A percentile compares a stretch with the other conserved stretches of the same genome.
Conservation (phyloP, 2,797 vertebrate species). For the Morelia viridis region DNA sequence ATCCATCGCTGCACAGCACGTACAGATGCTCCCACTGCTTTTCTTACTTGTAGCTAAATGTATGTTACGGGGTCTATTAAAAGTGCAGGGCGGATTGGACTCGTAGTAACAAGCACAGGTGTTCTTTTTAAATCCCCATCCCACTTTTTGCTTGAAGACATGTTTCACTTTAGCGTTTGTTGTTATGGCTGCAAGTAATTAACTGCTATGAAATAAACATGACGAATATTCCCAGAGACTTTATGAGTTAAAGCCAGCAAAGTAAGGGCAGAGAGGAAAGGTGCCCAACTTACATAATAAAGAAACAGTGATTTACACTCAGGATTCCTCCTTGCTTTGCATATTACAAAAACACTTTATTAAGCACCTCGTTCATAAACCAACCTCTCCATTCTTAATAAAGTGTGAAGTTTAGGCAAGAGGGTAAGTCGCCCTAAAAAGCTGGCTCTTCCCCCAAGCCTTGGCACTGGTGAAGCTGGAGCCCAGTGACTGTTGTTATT, state of each 20-base stretch:
- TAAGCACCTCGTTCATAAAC: neutral
- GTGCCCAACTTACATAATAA: constrained; percentile 44
- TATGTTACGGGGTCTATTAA: constrained; percentile 62
- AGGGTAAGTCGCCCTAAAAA: neutral
- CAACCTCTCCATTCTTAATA: neutral
- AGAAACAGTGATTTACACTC: constrained; percentile 29
- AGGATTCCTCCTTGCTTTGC: constrained; percentile 1
- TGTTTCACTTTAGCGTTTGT: constrained; percentile 56
- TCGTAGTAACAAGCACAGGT: constrained; percentile 67
- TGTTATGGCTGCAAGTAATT: constrained; percentile 57
- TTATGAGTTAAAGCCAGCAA: constrained; percentile 40
- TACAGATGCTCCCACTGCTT: constrained; percentile 60
- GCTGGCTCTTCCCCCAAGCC: too few species aligned
- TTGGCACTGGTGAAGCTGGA: neutral
- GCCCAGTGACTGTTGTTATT: neutral
- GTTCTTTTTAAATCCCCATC: constrained; percentile 60
- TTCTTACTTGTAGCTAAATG: constrained; percentile 57
- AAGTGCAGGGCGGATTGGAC: constrained; percentile 57
- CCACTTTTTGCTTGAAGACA: constrained; percentile 51
- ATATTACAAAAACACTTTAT: constrained; percentile 1
- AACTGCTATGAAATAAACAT: constrained; percentile 43
- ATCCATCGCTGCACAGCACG: neutral
- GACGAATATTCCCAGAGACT: constrained; percentile 30
- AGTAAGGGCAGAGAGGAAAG: constrained; percentile 32
- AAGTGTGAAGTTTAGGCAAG: neutral